Evolutionary conservation across 2,113 vertebrate species (phyloP).

Genomic region (Anolis sagrei): DNA sequence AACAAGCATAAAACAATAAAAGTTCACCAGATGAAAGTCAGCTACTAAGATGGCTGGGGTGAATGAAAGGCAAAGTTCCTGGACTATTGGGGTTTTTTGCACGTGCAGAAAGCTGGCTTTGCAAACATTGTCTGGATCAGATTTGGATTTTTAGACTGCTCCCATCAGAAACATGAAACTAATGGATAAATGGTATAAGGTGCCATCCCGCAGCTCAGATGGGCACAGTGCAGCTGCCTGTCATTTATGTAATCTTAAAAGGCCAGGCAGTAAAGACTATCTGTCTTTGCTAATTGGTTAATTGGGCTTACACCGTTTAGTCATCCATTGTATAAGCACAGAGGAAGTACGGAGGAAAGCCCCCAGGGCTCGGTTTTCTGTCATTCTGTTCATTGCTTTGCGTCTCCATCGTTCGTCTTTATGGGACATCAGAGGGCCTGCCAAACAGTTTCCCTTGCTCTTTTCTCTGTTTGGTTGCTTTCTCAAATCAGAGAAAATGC

Average conservation of each 20-base stretch:
- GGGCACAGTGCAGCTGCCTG: constrained; percentile 44
- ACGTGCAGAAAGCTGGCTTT: not conserved
- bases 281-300: constrained; percentile 71
- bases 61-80: not conserved
- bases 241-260: constrained; percentile 71
- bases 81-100: too few relatives aligned
- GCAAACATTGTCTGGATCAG: constrained; percentile 30
- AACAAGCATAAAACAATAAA: not conserved
- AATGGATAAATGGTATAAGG: constrained; percentile 1
- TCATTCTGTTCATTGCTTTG: constrained; percentile 39
- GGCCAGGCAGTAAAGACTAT: constrained; percentile 69
- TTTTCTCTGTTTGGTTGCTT: not conserved
- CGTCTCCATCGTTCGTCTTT: constrained; percentile 42
- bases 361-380: constrained; percentile 51
- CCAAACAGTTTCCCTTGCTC: constrained; percentile 25
- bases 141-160: constrained; percentile 32
- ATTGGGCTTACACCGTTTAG: constrained; percentile 66
- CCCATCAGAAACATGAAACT: constrained; percentile 31
- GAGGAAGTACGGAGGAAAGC: not conserved
- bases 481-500: not conserved
- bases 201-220: constrained; percentile 42
- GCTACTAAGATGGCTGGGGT: not conserved
- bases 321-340: constrained; percentile 41
- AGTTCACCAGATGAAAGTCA: not conserved
- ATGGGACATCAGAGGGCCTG: constrained; percentile 35